phyloP scores from a whole-genome alignment of 2,797 vertebrate genomes.

The Platalea minor region DNA sequence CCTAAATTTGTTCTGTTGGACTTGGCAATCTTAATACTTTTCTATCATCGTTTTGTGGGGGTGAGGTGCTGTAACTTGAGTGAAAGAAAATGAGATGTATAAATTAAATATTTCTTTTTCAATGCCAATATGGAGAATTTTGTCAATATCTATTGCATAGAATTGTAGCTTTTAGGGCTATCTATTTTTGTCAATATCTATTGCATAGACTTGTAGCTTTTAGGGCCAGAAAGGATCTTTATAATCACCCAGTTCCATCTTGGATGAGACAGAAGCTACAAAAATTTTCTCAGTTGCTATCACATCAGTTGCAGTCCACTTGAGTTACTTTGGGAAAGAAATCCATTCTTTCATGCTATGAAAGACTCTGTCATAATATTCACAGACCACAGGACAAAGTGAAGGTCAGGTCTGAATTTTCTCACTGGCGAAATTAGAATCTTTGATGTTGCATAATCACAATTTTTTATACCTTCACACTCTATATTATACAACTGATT shows the following conservation, averaged over 20 bases:
- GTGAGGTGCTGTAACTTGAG: neutral
- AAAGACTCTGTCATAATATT: neutral
- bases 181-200: neutral
- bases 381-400: neutral
- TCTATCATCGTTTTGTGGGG: neutral
- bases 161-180: neutral
- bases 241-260: neutral
- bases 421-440: neutral
- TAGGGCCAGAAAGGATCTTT: neutral
- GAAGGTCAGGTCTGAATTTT: conserved; percentile 1
- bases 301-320: neutral
- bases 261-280: neutral
- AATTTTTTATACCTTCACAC: neutral
- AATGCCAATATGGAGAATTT: neutral
- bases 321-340: neutral
- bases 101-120: neutral
- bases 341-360: neutral
- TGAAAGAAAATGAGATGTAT: neutral
- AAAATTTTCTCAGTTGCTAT: neutral
- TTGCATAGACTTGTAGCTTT: neutral
- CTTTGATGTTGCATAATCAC: neutral
- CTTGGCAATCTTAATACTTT: neutral
- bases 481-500: neutral
- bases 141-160: neutral
- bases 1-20: neutral